phyloP scores from a whole-genome alignment of 2,113 vertebrate species.

The Thermophis baileyi region DNA sequence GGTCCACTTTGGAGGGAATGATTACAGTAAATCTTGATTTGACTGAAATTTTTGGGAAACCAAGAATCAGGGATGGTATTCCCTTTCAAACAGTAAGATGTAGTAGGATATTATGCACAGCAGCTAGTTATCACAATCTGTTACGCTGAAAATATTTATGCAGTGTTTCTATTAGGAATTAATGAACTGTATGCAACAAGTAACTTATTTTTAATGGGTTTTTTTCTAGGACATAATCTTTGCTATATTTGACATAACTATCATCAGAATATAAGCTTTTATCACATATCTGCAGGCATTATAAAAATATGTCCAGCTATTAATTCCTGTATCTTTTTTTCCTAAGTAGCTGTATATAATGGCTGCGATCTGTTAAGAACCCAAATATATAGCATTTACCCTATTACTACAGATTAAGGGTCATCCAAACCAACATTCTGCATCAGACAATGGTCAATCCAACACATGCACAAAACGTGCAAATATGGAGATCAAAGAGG shows the following conservation, averaged over 20 bases:
- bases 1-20: not conserved
- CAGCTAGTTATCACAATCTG: not conserved
- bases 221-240: not conserved
- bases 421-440: not conserved
- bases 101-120: not conserved
- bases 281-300: fast-evolving
- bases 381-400: not conserved
- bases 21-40: not conserved
- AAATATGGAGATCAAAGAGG: not conserved
- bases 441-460: not conserved
- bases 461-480: not conserved
- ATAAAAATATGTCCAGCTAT: not conserved
- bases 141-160: not conserved
- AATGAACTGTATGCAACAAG: not conserved
- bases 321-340: not conserved
- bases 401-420: not conserved
- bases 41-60: not conserved
- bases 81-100: not conserved
- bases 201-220: not conserved
- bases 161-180: not conserved
- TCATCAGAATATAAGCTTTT: fast-evolving
- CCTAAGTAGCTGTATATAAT: not conserved
- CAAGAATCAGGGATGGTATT: not conserved
- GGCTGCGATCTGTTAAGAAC: not conserved
- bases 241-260: not conserved